These are phyloP conservation scores for Microctonus hyperodae DNA, from an alignment of 2,888 invertebrate species.

Conservation along the genomic window DNA sequence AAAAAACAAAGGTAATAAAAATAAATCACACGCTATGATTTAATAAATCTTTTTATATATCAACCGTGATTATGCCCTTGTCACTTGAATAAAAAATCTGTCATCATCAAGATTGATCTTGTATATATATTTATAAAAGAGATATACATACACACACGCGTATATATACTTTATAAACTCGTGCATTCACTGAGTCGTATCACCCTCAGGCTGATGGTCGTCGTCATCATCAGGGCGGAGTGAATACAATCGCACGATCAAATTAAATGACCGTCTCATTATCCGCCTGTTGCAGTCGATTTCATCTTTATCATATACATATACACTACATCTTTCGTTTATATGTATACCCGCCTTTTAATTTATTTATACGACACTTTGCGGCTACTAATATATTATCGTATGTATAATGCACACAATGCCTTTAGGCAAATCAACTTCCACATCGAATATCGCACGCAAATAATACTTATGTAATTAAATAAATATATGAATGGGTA, in stretches of 20 bases:
- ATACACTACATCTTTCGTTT: too few species aligned
- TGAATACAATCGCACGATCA: constrained; percentile 26
- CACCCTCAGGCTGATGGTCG: constrained; percentile 19
- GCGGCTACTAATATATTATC: constrained; percentile 21
- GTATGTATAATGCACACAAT: constrained; percentile 4
- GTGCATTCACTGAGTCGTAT: constrained; percentile 15
- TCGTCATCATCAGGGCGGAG: constrained; percentile 27
- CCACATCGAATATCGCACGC: neutral
- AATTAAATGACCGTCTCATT: constrained; percentile 30
- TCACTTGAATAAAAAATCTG: constrained; percentile 3
- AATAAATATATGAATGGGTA: neutral
- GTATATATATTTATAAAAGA: neutral
- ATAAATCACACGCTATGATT: too few species aligned
- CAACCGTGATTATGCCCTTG: neutral
- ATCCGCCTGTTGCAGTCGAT: constrained; percentile 17
- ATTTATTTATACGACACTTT: constrained; percentile 29
- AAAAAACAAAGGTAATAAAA: too few species aligned
- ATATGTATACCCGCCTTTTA: constrained; percentile 15
- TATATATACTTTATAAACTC: neutral
- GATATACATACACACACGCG: too few species aligned
- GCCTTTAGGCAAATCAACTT: constrained; percentile 4
- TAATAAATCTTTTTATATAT: neutral
- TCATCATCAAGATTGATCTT: constrained; percentile 26
- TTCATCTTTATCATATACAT: neutral
- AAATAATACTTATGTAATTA: neutral